Percentiles rank a stretch among this genome's conserved stretches.
These are phyloP conservation scores for Ochlodes sylvanus DNA, from an alignment of 2,888 invertebrate species.

Conservation along the genomic window DNA sequence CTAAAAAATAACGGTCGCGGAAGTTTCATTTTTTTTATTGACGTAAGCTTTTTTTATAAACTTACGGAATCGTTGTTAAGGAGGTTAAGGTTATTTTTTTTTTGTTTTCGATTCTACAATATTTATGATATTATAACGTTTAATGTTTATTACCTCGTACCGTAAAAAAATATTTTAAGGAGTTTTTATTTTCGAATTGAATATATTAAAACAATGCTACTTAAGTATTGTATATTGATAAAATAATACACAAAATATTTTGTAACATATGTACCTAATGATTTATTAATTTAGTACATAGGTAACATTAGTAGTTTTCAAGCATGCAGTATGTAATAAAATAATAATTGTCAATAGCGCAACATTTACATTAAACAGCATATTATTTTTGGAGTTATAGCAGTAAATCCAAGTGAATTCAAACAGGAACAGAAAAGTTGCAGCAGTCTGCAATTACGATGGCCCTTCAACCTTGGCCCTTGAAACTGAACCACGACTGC, in stretches of 20 bases:
- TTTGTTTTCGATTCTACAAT: neutral
- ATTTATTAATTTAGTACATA: too few species aligned
- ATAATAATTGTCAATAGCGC: too few species aligned
- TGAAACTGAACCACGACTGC: conserved; percentile 24
- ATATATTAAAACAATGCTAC: too few species aligned
- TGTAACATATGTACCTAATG: too few species aligned
- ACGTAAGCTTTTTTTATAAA: neutral
- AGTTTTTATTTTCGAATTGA: too few species aligned
- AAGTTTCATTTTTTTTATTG: conserved; percentile 12
- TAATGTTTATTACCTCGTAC: neutral
- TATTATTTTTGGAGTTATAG: too few species aligned
- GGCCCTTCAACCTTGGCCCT: conserved; percentile 29
- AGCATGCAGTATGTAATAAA: too few species aligned
- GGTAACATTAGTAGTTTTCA: too few species aligned
- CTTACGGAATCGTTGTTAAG: neutral
- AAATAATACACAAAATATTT: too few species aligned
- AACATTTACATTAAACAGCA: too few species aligned
- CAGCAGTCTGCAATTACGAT: conserved; percentile 29
- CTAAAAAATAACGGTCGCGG: conserved; percentile 8
- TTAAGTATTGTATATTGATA: too few species aligned
- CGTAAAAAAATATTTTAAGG: neutral
- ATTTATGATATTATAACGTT: neutral
- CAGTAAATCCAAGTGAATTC: neutral
- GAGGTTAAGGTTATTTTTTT: neutral
- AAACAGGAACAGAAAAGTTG: conserved; percentile 10